phyloP scores from a whole-genome alignment of 2,888 invertebrate species.

The Machimus rusticus region DNA sequence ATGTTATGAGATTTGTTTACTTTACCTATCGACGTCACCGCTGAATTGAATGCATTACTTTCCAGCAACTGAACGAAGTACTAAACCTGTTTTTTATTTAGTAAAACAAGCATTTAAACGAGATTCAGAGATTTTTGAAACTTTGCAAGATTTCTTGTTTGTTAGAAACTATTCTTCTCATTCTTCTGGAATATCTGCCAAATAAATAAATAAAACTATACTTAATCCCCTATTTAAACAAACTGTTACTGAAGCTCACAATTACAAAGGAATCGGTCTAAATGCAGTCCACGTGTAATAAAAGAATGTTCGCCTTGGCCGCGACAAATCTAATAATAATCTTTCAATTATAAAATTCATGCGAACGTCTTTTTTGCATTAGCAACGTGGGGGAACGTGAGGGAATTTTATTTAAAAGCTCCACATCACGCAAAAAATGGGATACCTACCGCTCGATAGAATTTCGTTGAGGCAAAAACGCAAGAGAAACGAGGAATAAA shows the following conservation, averaged over 20 bases:
- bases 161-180: no score
- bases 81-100: no score
- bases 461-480: background rate
- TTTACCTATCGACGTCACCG: no score
- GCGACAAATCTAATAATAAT: background rate
- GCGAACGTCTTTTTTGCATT: background rate
- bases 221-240: background rate
- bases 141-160: no score
- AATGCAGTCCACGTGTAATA: background rate
- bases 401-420: background rate
- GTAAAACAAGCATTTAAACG: no score
- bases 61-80: no score
- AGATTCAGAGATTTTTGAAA: no score
- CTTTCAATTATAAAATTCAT: background rate
- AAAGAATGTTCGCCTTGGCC: background rate
- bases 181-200: no score
- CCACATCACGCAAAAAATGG: background rate
- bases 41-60: no score
- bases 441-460: background rate
- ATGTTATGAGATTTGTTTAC: no score
- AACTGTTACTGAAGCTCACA: background rate
- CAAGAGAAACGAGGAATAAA: background rate
- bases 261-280: background rate
- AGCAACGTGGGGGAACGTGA: background rate
- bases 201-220: background rate